Evolutionary conservation across 2,888 invertebrate genomes (phyloP).

Genomic region (Periphyllus acericola): DNA sequence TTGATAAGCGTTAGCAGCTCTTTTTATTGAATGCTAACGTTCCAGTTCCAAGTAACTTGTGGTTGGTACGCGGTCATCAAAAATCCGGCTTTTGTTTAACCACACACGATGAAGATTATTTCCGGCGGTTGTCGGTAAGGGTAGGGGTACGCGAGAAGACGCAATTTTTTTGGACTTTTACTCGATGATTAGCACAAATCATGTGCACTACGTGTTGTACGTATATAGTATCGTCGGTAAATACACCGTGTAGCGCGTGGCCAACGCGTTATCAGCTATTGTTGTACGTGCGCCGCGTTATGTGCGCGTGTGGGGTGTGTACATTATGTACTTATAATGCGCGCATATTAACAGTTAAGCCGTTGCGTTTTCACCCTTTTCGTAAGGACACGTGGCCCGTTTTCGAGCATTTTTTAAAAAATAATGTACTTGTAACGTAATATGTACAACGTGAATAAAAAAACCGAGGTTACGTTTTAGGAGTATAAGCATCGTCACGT

Average conservation of each 20-base stretch:
- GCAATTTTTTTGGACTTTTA: background rate
- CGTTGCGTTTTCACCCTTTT: slow-evolving; percentile 26
- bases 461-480: background rate
- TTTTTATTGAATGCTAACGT: too few species aligned
- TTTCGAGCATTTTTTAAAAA: background rate
- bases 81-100: background rate
- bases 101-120: background rate
- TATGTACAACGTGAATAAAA: too few species aligned
- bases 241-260: background rate
- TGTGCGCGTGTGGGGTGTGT: background rate
- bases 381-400: background rate
- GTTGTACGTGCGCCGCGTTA: background rate
- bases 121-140: background rate
- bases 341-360: slow-evolving; percentile 9
- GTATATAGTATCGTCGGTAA: slow-evolving; percentile 6
- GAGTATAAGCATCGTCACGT: background rate
- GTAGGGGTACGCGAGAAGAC: too few species aligned
- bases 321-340: background rate
- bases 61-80: too few species aligned
- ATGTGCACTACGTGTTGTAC: background rate
- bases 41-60: too few species aligned
- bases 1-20: too few species aligned
- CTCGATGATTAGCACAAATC: background rate
- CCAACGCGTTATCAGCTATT: background rate
- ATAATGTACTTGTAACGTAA: background rate